phyloP scores from a whole-genome alignment of 2,888 invertebrate genomes.

The Perizoma affinitatum region DNA sequence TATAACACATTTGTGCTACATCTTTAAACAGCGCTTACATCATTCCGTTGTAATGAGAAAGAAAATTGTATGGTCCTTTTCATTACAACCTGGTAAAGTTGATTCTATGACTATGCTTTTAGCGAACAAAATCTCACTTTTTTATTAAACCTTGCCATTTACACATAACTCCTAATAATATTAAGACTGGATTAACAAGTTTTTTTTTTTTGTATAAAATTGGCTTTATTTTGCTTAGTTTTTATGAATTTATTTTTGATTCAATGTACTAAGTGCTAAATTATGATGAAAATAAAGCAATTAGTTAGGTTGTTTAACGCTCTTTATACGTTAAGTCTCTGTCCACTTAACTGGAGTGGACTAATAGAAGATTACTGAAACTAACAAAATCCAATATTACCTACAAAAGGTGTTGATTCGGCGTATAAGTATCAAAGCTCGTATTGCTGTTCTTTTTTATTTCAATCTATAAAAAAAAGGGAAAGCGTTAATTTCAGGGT shows the following conservation, averaged over 20 bases:
- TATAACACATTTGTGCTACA: too few relatives aligned
- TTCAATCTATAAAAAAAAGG: neutral
- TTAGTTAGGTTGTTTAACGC: conserved; percentile 50
- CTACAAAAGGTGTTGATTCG: neutral
- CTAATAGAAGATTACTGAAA: neutral
- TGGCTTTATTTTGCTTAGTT: conserved; percentile 56
- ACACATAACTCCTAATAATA: conserved; percentile 40
- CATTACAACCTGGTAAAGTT: too few relatives aligned
- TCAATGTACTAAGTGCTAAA: conserved; percentile 52
- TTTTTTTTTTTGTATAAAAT: conserved; percentile 46
- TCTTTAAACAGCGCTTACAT: too few relatives aligned
- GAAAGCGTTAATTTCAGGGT: too few relatives aligned
- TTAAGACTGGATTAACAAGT: conserved; percentile 56
- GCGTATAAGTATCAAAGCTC: too few relatives aligned
- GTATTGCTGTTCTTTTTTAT: neutral
- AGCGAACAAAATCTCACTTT: conserved; percentile 19
- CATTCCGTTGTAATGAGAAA: too few relatives aligned
- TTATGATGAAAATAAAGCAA: conserved; percentile 61
- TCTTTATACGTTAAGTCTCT: conserved; percentile 46
- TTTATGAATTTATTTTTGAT: conserved; percentile 37
- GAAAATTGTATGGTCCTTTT: too few relatives aligned
- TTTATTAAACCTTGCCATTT: conserved; percentile 17
- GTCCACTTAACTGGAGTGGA: conserved; percentile 27
- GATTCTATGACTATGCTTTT: neutral
- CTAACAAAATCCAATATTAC: too few relatives aligned